A percentile compares a stretch with the other conserved stretches of the same genome.
These are phyloP conservation scores for Scaptodrosophila latifasciaeformis DNA, from an alignment of 2,888 invertebrate genomes.

Conservation along the genomic window DNA sequence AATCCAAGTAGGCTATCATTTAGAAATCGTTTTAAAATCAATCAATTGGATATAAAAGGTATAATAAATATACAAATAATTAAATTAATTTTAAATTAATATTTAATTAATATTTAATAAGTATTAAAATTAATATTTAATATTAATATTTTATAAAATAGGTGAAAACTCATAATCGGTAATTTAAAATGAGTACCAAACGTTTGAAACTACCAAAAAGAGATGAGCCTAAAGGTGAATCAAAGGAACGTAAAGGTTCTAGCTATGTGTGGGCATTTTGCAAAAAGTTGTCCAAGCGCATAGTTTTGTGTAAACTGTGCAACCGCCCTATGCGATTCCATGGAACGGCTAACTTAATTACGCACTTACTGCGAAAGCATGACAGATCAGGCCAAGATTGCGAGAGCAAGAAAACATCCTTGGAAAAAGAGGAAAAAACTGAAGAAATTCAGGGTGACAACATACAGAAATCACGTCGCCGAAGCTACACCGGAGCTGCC, in stretches of 20 bases:
- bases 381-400: constrained; percentile 42
- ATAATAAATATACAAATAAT: too few species aligned
- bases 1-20: too few species aligned
- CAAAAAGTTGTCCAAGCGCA: constrained; percentile 53
- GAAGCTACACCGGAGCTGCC: constrained; percentile 27
- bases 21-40: too few species aligned
- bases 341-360: constrained; percentile 67
- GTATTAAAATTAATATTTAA: too few species aligned
- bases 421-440: not conserved
- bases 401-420: not conserved
- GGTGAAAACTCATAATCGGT: too few species aligned
- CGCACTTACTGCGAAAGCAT: constrained; percentile 60
- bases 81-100: too few species aligned
- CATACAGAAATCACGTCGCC: not conserved
- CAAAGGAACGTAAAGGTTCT: constrained; percentile 51
- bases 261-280: constrained; percentile 68
- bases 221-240: too few species aligned
- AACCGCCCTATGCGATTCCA: constrained; percentile 61
- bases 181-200: too few species aligned
- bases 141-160: too few species aligned
- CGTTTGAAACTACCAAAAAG: too few species aligned
- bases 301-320: constrained; percentile 58
- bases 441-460: not conserved
- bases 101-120: too few species aligned
- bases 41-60: too few species aligned